A percentile compares a stretch with the other conserved stretches of the same genome.
Evolutionary conservation across 2,113 vertebrate genomes (phyloP).

Genomic region (Kryptolebias marmoratus): DNA sequence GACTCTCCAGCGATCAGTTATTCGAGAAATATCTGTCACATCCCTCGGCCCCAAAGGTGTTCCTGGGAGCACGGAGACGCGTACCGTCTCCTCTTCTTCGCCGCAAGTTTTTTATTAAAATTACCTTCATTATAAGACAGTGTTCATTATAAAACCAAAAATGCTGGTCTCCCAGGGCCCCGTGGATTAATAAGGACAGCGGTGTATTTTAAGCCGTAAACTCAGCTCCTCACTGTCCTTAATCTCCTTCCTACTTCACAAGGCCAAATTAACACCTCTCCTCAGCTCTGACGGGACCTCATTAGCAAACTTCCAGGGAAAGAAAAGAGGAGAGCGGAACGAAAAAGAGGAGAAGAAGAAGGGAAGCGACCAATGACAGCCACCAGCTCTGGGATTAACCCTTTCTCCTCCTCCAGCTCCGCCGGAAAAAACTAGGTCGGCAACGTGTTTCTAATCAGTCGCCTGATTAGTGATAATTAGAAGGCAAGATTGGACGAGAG

Average conservation of each 20-base stretch:
- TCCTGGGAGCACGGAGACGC: conserved; percentile 65
- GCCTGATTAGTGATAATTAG: conserved; percentile 87
- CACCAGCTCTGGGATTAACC: conserved; percentile 84
- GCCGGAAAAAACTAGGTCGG: conserved; percentile 82
- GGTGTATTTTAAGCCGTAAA: conserved; percentile 88
- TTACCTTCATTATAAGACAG: conserved; percentile 85
- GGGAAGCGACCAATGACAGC: conserved; percentile 84
- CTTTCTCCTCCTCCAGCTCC: conserved; percentile 75
- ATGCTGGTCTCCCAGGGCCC: conserved; percentile 81
- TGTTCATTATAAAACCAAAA: conserved; percentile 86
- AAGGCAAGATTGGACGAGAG: conserved; percentile 78
- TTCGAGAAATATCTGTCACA: conserved; percentile 74
- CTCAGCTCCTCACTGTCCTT: conserved; percentile 86
- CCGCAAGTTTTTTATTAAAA: conserved; percentile 83
- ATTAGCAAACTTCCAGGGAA: conserved; percentile 86
- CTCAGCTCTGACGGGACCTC: conserved; percentile 87
- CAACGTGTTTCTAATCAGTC: conserved; percentile 83
- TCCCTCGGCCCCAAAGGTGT: conserved; percentile 71
- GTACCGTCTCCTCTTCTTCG: conserved; percentile 60
- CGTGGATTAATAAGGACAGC: conserved; percentile 87
- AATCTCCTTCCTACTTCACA: conserved; percentile 87
- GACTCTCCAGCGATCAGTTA: conserved; percentile 63
- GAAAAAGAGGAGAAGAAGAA: conserved; percentile 75
- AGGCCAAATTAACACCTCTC: conserved; percentile 88
- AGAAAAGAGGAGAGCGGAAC: conserved; percentile 74